Evolutionary conservation across 2,888 invertebrate genomes (phyloP).

Genomic region (Pheosia gnoma): DNA sequence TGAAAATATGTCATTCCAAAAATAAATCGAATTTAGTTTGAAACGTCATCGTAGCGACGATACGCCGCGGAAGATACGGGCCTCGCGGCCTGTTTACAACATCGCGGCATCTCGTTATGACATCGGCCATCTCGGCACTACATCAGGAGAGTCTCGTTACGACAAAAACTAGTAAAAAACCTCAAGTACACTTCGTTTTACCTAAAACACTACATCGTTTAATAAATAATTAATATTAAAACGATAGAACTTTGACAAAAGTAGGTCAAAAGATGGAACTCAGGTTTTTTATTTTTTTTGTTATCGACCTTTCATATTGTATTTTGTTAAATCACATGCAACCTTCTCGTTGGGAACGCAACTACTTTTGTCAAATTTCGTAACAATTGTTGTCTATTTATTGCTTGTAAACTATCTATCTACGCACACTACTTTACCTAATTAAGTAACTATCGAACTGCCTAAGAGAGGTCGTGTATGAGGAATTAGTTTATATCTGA

Average conservation of each 20-base stretch:
- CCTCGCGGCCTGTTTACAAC: too few relatives aligned
- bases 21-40: constrained; percentile 48
- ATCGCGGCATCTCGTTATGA: too few relatives aligned
- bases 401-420: constrained; percentile 77
- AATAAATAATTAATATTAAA: constrained; percentile 53
- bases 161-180: constrained; percentile 46
- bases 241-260: constrained; percentile 69
- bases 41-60: not conserved
- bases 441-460: constrained; percentile 44
- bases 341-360: constrained; percentile 29
- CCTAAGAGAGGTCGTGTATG: constrained; percentile 41
- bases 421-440: constrained; percentile 59
- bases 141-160: constrained; percentile 15
- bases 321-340: constrained; percentile 43
- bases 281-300: constrained; percentile 26
- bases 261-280: constrained; percentile 52
- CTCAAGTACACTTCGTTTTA: constrained; percentile 59
- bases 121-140: not conserved
- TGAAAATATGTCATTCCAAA: constrained; percentile 51
- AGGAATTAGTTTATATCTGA: constrained; percentile 27
- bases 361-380: constrained; percentile 69
- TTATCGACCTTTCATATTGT: constrained; percentile 42
- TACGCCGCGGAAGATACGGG: too few relatives aligned
- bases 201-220: constrained; percentile 53
- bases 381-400: constrained; percentile 71